Percentiles rank a stretch among this genome's conserved stretches.
These are phyloP conservation scores for Phyllostomus discolor DNA, from an alignment of 2,113 vertebrate genomes.

Conservation along the genomic window DNA sequence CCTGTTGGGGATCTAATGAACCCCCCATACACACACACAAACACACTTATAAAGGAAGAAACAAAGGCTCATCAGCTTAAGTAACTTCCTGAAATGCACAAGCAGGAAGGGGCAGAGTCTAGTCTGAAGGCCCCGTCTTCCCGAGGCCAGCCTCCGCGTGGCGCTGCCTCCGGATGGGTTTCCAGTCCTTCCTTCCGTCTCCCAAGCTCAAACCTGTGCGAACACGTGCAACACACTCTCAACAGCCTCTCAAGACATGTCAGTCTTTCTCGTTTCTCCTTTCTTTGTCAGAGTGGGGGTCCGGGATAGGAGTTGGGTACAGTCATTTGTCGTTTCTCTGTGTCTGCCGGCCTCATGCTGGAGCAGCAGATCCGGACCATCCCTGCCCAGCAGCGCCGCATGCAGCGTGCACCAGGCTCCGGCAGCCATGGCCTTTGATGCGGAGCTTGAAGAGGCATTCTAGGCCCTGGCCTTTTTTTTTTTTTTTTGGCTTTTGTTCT, in stretches of 20 bases:
- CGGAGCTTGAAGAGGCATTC: conserved; percentile 58
- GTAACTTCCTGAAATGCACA: not conserved
- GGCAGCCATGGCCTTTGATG: conserved; percentile 52
- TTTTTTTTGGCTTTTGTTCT: conserved; percentile 57
- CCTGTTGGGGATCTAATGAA: not conserved
- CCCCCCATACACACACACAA: too few species aligned
- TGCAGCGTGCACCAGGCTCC: conserved; percentile 27
- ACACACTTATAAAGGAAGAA: not conserved
- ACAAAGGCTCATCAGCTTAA: not conserved
- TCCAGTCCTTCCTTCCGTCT: not conserved
- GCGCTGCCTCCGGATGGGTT: not conserved
- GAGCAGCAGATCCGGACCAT: conserved; percentile 64
- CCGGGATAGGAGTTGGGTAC: not conserved
- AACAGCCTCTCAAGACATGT: not conserved
- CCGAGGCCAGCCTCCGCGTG: not conserved
- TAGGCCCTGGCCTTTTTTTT: conserved; percentile 33
- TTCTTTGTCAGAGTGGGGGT: not conserved
- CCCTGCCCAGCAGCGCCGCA: conserved; percentile 59
- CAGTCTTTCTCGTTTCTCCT: not conserved
- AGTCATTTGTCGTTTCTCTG: conserved; percentile 14
- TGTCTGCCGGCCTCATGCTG: conserved; percentile 50
- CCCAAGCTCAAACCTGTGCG: not conserved
- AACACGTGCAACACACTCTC: not conserved
- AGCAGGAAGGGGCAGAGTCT: not conserved
- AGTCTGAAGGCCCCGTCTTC: not conserved